A percentile compares a stretch with the other conserved stretches of the same genome.
Evolutionary conservation across 1,140 invertebrate species (phyloP).

Genomic region (Paralvinella palmiformis): DNA sequence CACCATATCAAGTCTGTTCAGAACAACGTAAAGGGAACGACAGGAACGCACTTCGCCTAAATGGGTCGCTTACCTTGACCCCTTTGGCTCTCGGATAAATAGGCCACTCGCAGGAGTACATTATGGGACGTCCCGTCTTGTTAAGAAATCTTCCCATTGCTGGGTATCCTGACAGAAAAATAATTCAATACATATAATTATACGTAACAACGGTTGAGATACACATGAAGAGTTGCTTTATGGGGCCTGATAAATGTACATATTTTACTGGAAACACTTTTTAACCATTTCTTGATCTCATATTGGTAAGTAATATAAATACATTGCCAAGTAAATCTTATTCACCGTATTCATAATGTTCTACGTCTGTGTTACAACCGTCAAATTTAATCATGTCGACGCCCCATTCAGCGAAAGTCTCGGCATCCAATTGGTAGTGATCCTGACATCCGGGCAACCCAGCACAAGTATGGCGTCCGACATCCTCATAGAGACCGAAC

Average conservation of each 20-base stretch:
- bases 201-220: too few species aligned
- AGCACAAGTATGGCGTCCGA: conserved; percentile 86
- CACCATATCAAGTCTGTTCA: too few species aligned
- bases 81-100: conserved; percentile 85
- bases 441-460: conserved; percentile 90
- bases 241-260: too few species aligned
- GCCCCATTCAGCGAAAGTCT: conserved; percentile 91
- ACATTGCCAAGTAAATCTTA: too few species aligned
- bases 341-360: conserved; percentile 47
- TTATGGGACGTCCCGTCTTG: conserved; percentile 81
- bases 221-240: too few species aligned
- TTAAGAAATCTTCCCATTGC: conserved; percentile 83
- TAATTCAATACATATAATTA: not conserved
- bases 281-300: not conserved
- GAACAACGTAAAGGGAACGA: too few species aligned
- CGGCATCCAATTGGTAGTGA: conserved; percentile 75
- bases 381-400: conserved; percentile 96
- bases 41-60: too few species aligned
- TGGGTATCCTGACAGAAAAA: conserved; percentile 65
- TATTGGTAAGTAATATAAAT: too few species aligned
- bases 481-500: conserved; percentile 96
- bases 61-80: conserved; percentile 10
- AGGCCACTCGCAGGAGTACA: conserved; percentile 97
- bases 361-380: conserved; percentile 81
- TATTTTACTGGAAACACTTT: not conserved